Percentiles rank a stretch among this genome's conserved stretches.
Conservation (phyloP, 2,888 invertebrate genomes). For the Disparrhopalites patrizii region DNA sequence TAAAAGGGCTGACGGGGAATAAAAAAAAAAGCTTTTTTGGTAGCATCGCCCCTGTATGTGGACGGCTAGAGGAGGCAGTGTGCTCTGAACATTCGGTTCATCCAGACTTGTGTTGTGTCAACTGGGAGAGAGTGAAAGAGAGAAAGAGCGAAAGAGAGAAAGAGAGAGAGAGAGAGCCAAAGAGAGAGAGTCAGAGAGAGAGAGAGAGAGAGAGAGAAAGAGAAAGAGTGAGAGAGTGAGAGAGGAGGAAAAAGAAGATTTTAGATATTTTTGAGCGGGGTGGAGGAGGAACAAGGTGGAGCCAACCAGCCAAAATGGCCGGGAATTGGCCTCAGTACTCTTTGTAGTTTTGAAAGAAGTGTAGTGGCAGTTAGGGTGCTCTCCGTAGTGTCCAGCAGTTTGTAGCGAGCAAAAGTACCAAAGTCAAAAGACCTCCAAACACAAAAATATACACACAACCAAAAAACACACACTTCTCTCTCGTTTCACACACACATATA, state of each 20-base stretch:
- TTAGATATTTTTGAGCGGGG: not conserved
- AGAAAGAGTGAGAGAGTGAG: too few relatives aligned
- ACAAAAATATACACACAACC: constrained; percentile 30
- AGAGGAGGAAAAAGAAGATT: too few relatives aligned
- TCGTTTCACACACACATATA: too few relatives aligned
- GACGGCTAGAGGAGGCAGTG: constrained; percentile 28
- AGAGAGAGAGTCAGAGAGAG: too few relatives aligned
- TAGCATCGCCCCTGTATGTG: not conserved
- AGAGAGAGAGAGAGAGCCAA: too few relatives aligned
- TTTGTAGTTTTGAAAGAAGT: constrained; percentile 48
- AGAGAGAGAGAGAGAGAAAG: too few relatives aligned
- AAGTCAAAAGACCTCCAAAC: too few relatives aligned
- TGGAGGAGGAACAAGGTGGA: constrained; percentile 41
- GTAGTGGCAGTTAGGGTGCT: constrained; percentile 44
- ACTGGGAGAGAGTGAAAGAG: too few relatives aligned
- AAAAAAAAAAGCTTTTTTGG: not conserved
- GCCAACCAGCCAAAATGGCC: constrained; percentile 46
- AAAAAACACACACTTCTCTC: too few relatives aligned
- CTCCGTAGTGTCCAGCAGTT: constrained; percentile 44
- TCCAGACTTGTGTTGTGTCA: not conserved
- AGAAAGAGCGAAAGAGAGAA: too few relatives aligned
- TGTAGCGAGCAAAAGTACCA: constrained; percentile 19
- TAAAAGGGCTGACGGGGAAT: not conserved
- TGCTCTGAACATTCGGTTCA: constrained; percentile 40
- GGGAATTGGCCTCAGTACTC: constrained; percentile 45